Base-by-base conservation (phyloP, 2,797 vertebrate species). In the Eulemur coronatus region DNA sequence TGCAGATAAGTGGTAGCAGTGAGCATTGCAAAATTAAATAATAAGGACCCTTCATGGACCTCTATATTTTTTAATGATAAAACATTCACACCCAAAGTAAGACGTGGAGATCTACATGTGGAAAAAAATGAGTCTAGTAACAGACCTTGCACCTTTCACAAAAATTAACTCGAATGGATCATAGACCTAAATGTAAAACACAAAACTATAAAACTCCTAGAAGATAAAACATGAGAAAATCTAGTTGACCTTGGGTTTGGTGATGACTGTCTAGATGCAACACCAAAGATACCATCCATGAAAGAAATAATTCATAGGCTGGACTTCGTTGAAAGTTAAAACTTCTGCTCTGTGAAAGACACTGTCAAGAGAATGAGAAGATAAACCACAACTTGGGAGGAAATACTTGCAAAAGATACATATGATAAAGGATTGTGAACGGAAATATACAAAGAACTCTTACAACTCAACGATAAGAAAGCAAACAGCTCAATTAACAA, bases 1-100 rank as follows among this genome's bases (percentile, higher is more conserved):
- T 59, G 1, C 1, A 94, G 94, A 89, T 3, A 95, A 96, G 78
- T 33, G 96, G 41, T 33, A 93, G 94, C 82, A 93, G 93, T 59
- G 89, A 73, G 46, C 85, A 87, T 7, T 85, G 89, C 76, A 96
- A 96, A 98, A 98, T 92, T 92, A 97, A 98, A 96, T 59, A 96
- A 86, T 55, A 69, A 41, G 35, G 38, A 35, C 52, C 3, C 7
- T 61, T 52, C n/a, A 35, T 26, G 65, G 73, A 72, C 5, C 33
- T 76, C 78, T 41, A 57, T 12, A 24, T 26, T 41, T 55, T 70
- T 91, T 82, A 20, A 61, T 75, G 43, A 84, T 75, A 59, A 89
- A 94, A 86, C 38, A 80, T 20, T 69, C 33, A 86, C 17, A 72
- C 8, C 38, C 69, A 90, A 96, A 90, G 4, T 18, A 43, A 75